phyloP scores from a whole-genome alignment of 2,113 vertebrate species.

The Muntiacus muntjak region DNA sequence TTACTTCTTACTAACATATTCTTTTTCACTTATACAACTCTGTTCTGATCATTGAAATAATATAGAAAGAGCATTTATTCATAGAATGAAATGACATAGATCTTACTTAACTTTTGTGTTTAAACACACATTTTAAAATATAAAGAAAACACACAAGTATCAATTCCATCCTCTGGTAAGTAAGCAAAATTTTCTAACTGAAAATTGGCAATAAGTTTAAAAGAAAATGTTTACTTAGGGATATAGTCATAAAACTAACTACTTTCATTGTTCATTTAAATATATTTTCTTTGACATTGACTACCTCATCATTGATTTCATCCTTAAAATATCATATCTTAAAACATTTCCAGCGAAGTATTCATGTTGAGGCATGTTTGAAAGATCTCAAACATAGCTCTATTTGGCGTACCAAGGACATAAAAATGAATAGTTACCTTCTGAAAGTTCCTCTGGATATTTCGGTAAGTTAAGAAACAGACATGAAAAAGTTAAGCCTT shows the following conservation, averaged over 20 bases:
- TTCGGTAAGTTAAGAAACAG: slow-evolving; percentile 61
- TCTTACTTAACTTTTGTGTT: not conserved
- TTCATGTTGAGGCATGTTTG: not conserved
- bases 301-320: not conserved
- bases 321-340: not conserved
- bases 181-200: not conserved
- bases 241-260: not conserved
- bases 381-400: not conserved
- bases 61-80: not conserved
- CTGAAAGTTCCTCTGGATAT: slow-evolving; percentile 90
- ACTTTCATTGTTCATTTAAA: slow-evolving; percentile 12
- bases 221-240: not conserved
- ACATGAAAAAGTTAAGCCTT: slow-evolving; percentile 44
- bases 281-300: not conserved
- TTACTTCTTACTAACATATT: not conserved
- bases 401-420: not conserved
- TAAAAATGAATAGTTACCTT: slow-evolving; percentile 83
- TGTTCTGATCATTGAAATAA: not conserved
- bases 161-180: not conserved
- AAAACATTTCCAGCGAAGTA: not conserved
- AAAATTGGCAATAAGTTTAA: not conserved
- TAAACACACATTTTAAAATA: slow-evolving; percentile 23
- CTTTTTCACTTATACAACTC: not conserved
- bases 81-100: not conserved
- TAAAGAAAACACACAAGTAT: not conserved